phyloP scores from a whole-genome alignment of 2,113 vertebrate species.

The Macrotis lagotis region DNA sequence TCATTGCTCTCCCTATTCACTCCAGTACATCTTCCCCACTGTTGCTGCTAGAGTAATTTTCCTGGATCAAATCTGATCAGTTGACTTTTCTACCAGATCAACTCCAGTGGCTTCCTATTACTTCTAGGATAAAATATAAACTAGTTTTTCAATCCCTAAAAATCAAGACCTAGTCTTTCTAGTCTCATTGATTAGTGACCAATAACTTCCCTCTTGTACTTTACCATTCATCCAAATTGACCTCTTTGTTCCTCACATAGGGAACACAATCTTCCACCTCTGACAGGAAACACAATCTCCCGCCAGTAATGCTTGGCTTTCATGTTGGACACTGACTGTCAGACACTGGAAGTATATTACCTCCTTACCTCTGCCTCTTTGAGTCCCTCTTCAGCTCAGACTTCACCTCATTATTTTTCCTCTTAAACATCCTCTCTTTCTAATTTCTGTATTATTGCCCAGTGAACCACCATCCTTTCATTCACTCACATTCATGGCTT shows the following conservation, averaged over 20 bases:
- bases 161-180: background rate
- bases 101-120: background rate
- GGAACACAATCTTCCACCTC: background rate
- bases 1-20: background rate
- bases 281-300: background rate
- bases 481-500: background rate
- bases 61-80: background rate
- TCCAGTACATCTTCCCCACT: background rate
- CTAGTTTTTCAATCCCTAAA: background rate
- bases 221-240: background rate
- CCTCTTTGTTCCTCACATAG: background rate
- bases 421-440: background rate
- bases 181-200: background rate
- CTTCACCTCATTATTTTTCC: background rate
- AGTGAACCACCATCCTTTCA: background rate
- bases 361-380: background rate
- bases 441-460: background rate
- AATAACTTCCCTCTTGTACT: background rate
- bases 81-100: background rate
- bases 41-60: background rate
- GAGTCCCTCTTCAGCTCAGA: background rate
- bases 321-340: background rate
- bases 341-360: background rate
- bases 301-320: too few species aligned
- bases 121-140: background rate